Percentiles rank a stretch among this genome's conserved stretches.
phyloP scores from a whole-genome alignment of 2,797 vertebrate species.

The Sarcoramphus papa region DNA sequence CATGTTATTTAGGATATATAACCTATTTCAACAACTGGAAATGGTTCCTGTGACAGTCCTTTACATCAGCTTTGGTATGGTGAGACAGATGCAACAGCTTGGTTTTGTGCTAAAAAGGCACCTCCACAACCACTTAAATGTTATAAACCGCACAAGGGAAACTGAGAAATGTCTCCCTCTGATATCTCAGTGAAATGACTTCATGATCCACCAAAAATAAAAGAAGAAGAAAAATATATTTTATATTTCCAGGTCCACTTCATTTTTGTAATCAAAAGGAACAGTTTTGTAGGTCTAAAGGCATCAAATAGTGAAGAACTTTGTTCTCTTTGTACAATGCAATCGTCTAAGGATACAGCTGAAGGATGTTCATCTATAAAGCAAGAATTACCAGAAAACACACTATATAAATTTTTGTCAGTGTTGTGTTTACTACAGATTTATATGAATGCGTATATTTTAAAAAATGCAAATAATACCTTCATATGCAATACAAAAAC shows the following conservation, averaged over 20 bases:
- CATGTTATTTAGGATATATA: not conserved
- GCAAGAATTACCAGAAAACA: not conserved
- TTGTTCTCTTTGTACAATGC: not conserved
- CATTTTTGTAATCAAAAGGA: not conserved
- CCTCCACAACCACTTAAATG: not conserved
- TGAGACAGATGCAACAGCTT: not conserved
- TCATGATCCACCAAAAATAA: not conserved
- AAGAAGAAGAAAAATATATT: not conserved
- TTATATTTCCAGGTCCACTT: not conserved
- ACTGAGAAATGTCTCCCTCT: not conserved
- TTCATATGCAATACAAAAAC: not conserved
- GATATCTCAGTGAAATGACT: not conserved
- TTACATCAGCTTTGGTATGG: not conserved
- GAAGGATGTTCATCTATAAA: not conserved
- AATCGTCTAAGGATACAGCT: accelerated
- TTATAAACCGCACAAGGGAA: not conserved
- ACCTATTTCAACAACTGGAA: not conserved
- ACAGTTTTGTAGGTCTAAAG: not conserved
- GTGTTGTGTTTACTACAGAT: not conserved
- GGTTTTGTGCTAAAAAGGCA: not conserved
- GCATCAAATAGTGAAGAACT: not conserved
- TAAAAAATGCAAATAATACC: accelerated
- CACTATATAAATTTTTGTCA: not conserved
- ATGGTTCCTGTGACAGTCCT: not conserved
- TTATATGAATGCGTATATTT: not conserved